These are phyloP conservation scores for Caenorhabditis japonica DNA, from an alignment of 2,888 invertebrate genomes.

Conservation along the genomic window DNA sequence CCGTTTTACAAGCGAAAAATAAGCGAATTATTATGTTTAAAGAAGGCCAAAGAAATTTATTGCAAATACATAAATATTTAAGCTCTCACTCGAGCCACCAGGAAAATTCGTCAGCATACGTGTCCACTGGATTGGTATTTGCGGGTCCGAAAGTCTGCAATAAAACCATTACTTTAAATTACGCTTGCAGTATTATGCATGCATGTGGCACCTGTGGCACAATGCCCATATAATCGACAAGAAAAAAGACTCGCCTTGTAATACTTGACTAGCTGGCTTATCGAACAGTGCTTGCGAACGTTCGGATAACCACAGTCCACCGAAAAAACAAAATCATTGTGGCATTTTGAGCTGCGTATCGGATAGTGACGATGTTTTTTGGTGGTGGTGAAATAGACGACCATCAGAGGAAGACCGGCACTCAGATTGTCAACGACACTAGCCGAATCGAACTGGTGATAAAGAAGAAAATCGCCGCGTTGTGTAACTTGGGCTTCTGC, in stretches of 20 bases:
- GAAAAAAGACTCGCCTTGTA: conserved; percentile 5
- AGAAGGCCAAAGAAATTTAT: no score
- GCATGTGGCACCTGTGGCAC: no score
- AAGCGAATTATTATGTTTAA: no score
- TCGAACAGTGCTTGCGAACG: conserved; percentile 24
- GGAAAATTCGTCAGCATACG: conserved; percentile 12
- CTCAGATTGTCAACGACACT: conserved; percentile 5
- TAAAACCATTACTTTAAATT: no score
- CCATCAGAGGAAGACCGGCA: conserved; percentile 21
- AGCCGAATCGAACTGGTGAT: conserved; percentile 11
- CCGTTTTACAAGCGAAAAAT: no score
- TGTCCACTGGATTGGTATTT: conserved; percentile 8
- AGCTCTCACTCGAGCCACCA: conserved; percentile 35
- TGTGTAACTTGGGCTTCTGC: conserved; percentile 11
- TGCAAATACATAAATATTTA: background rate
- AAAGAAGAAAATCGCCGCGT: conserved; percentile 30
- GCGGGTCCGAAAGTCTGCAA: conserved; percentile 21
- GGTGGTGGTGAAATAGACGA: conserved; percentile 34
- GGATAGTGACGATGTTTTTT: conserved; percentile 41
- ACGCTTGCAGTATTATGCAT: no score
- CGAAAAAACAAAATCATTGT: no score
- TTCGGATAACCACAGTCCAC: conserved; percentile 37
- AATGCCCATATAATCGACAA: background rate
- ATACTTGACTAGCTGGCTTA: conserved; percentile 25
- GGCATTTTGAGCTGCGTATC: conserved; percentile 3